A percentile compares a stretch with the other conserved stretches of the same genome.
Conservation (phyloP, 2,797 vertebrate genomes). For the Myotis findleyi region DNA sequence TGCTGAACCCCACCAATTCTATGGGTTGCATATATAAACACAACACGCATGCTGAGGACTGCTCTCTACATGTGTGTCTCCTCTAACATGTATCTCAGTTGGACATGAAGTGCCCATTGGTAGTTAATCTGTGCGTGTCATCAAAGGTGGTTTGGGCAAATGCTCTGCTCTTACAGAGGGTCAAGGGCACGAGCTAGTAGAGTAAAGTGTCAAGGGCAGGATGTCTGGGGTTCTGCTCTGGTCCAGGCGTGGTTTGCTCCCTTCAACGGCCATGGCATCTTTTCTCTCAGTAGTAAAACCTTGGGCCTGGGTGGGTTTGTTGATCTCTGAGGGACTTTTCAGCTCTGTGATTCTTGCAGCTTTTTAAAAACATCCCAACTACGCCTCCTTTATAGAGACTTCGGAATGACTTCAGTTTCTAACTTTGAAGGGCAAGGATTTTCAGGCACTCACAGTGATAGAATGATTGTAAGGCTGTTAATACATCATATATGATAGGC, state of each 20-base stretch:
- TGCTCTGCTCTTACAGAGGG: neutral
- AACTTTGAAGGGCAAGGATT: neutral
- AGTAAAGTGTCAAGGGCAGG: neutral
- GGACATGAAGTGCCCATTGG: neutral
- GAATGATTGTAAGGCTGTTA: neutral
- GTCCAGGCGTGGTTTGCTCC: neutral
- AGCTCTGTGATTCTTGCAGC: neutral
- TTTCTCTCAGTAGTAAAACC: conserved; percentile 1
- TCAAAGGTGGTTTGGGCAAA: neutral
- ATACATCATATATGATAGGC: neutral
- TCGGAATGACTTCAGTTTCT: conserved; percentile 48
- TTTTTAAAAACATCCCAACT: conserved; percentile 31
- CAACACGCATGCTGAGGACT: neutral
- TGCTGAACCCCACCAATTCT: neutral
- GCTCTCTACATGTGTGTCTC: neutral
- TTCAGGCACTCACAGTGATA: neutral
- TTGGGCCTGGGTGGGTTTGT: conserved; percentile 11
- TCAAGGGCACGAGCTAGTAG: neutral
- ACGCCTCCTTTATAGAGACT: neutral
- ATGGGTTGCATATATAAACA: neutral
- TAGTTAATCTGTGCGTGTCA: neutral
- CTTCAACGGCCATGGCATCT: neutral
- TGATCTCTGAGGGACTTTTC: conserved; percentile 26
- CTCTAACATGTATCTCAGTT: neutral
- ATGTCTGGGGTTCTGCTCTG: neutral